Evolutionary conservation across 2,797 vertebrate genomes (phyloP).

Genomic region (Sebastes elongatus): DNA sequence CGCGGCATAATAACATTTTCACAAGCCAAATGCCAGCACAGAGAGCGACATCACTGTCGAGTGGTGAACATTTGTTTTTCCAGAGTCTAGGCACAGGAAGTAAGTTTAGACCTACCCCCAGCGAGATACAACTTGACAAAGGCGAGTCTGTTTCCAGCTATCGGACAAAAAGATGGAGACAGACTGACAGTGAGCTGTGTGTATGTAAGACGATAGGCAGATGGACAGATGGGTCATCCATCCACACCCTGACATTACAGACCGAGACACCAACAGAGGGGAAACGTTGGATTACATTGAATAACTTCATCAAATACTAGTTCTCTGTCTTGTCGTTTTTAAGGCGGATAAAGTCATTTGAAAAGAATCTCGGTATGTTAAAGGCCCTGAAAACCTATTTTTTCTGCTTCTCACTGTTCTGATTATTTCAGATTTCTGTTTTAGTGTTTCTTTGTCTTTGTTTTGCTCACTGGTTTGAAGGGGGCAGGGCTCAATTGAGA

Average conservation of each 20-base stretch:
- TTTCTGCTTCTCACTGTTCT: not conserved
- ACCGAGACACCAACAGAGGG: conserved; percentile 21
- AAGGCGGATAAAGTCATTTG: not conserved
- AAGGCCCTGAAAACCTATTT: no score
- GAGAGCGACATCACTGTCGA: not conserved
- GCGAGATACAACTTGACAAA: conserved; percentile 47
- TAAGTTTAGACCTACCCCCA: not conserved
- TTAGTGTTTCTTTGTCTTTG: not conserved
- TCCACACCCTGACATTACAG: conserved; percentile 59
- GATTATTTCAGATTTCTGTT: not conserved
- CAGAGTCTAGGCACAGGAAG: conserved; percentile 42
- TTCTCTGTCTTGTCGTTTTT: conserved; percentile 11
- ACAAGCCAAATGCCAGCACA: not conserved
- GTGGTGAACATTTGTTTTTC: conserved; percentile 15
- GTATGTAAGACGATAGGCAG: conserved; percentile 64
- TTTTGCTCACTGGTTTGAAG: not conserved
- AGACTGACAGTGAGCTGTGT: conserved; percentile 48
- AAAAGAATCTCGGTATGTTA: not conserved
- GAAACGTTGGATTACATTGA: conserved; percentile 33
- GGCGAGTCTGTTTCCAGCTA: conserved; percentile 47
- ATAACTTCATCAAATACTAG: conserved; percentile 7
- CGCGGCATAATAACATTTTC: not conserved
- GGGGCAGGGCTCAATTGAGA: not conserved
- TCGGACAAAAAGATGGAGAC: conserved; percentile 43
- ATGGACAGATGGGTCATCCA: conserved; percentile 58